Evolutionary conservation across 2,797 vertebrate species (phyloP), one percentile per base, ranked within the genome.

Genomic region (Psittacula echo): DNA sequence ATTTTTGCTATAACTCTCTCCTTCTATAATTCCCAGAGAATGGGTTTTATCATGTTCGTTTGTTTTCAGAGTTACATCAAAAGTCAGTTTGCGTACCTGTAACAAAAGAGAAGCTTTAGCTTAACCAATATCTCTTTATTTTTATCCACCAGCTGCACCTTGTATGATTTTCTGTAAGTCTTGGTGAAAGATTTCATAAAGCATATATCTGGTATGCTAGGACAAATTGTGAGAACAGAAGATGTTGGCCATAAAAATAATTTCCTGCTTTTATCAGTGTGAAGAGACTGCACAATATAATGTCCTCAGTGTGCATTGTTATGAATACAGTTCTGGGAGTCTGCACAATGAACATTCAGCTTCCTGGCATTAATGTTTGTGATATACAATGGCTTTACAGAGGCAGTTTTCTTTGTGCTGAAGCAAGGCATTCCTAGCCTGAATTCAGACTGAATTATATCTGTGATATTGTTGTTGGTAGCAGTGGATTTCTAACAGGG

Each of bases 241-340:
- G 53, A 94, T 65, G 51, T 77, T 91, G 34, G 29, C 71, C 87
- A 61, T 91, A 91, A 88, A 91, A 94, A 79, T 82, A 82, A 94
- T 91, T 91, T 94, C 71, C 80, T 85, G 61, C 54, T 81, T 89
- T 86, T 90, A 0, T 81, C 73, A 81, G 65, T 61, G 61, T 85
- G 87, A 90, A 73, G 71, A 81, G 41, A 74, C 29, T 11, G 2
- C 61, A 86, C 79, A 88, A 60, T 76, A n/a, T 42, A 78, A 73
- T 67, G 62, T 83, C 78, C 76, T 89, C 78, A 30, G 42, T 62
- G 64, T 51, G 16, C 8, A 4, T 61, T 84, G 76, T 84, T 86
- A 72, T 42, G 51, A 79, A 80, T 88, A 42, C 10, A 70, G 45
- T 70, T 74, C 67, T 94, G 51, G 7, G 4, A 88, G 39, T 85